phyloP scores from a whole-genome alignment of 2,797 vertebrate genomes.

The Sebastes minor region DNA sequence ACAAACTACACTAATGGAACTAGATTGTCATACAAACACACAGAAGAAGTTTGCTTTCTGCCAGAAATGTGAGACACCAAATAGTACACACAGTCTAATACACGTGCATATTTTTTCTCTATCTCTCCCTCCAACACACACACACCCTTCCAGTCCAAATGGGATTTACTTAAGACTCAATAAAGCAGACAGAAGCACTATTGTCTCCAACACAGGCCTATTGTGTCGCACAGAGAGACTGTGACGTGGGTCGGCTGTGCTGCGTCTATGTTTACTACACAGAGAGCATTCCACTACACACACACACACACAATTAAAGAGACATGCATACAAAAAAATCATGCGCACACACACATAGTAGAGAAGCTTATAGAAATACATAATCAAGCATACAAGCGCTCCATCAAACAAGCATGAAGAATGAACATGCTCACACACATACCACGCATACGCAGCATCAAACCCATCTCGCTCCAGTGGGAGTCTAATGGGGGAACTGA shows the following conservation, averaged over 20 bases:
- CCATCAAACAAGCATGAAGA: slow-evolving; percentile 7
- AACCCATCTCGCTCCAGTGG: slow-evolving; percentile 28
- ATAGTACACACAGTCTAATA: slow-evolving; percentile 31
- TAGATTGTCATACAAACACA: slow-evolving; percentile 23
- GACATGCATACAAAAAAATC: neutral
- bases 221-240: slow-evolving; percentile 47
- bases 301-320: slow-evolving; percentile 8
- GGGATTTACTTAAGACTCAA: slow-evolving; percentile 70
- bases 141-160: slow-evolving; percentile 53
- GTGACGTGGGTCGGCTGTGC: slow-evolving; percentile 48
- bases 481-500: slow-evolving; percentile 42
- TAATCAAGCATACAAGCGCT: slow-evolving; percentile 3
- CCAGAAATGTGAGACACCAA: slow-evolving; percentile 28
- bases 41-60: slow-evolving; percentile 24
- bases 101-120: slow-evolving; percentile 26
- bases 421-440: neutral
- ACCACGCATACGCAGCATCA: slow-evolving; percentile 20
- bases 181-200: slow-evolving; percentile 67
- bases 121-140: slow-evolving; percentile 5
- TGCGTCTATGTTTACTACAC: slow-evolving; percentile 57
- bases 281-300: slow-evolving; percentile 43
- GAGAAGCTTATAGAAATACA: slow-evolving; percentile 4
- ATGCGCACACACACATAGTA: neutral
- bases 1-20: slow-evolving; percentile 42
- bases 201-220: slow-evolving; percentile 67